Base-by-base conservation (phyloP, 2,888 invertebrate species). In the Heliconius aoede region DNA sequence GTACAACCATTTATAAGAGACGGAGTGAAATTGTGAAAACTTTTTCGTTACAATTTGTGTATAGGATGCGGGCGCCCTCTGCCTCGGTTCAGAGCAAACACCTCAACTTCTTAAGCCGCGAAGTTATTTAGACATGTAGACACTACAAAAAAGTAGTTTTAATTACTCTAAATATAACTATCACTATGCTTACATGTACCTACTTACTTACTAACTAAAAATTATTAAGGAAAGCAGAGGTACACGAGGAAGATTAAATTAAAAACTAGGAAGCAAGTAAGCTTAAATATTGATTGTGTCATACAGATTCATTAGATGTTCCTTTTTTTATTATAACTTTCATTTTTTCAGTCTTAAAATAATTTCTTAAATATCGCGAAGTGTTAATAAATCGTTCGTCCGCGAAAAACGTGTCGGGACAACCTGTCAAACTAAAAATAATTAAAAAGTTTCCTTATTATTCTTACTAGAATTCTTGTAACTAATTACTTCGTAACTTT, bases 21-120 rank as follows among this genome's bases (percentile, higher is more conserved):
- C 72, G 72, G 36, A 72, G 60, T 40, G 32, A 62, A 75, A 75
- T 75, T 75, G 62, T 71, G n/a, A 71, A 58, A 58, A 55, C n/a
- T 75, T 75, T 75, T 75, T 71, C 61, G 71, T 64, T 71, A 75
- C 55, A 76, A 69, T 76, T 71, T 76, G 55, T 69, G 71, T 76
- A 76, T 55, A 36, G 69, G 64, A 76, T 71, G 71, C 64, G 71
- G 72, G 72, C 71, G 71, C 58, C 71, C 64, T 40, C 71, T 64
- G 28, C 7, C 36, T 72, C 62, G 71, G 71, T 74, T 40, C 62
- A 36, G 26, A 55, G 58, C 55, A 76, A 62, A 76, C 51, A 68
- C 71, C 75, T 58, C 58, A 40, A 76, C 72, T 72, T 40, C 60
- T 5, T 40, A 72, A 40, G 72, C 61, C 72, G 40, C 61, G 21